Conservation (phyloP, 1,140 invertebrate species). For the Atta cephalotes region DNA sequence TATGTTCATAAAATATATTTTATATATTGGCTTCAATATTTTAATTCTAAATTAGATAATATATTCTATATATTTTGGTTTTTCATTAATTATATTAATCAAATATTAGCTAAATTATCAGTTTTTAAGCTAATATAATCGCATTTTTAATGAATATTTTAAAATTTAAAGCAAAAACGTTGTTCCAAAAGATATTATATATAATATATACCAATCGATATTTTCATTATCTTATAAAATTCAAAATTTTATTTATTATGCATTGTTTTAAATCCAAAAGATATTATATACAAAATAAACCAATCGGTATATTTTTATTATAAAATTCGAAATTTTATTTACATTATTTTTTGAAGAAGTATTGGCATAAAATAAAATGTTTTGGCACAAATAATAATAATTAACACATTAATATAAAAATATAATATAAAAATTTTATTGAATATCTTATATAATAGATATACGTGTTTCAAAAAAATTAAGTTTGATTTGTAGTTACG, state of each 20-base stretch:
- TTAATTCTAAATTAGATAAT: neutral
- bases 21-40: neutral
- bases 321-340: neutral
- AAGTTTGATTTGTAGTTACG: neutral
- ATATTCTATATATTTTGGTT: neutral
- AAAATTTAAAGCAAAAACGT: neutral
- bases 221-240: too few relatives aligned
- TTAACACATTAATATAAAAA: neutral
- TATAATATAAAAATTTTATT: neutral
- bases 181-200: too few relatives aligned
- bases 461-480: neutral
- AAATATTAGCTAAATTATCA: neutral
- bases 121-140: neutral
- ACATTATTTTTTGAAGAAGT: neutral
- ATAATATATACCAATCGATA: too few relatives aligned
- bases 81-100: conserved; percentile 4
- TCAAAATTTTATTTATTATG: too few relatives aligned
- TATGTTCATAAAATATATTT: conserved; percentile 33
- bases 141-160: conserved; percentile 7
- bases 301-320: neutral
- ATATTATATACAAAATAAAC: too few relatives aligned
- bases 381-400: neutral
- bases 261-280: too few relatives aligned
- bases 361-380: neutral
- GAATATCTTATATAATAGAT: conserved; percentile 14